These are phyloP conservation scores for Orthonyx spaldingii DNA, from an alignment of 2,113 vertebrate species.

Conservation along the genomic window DNA sequence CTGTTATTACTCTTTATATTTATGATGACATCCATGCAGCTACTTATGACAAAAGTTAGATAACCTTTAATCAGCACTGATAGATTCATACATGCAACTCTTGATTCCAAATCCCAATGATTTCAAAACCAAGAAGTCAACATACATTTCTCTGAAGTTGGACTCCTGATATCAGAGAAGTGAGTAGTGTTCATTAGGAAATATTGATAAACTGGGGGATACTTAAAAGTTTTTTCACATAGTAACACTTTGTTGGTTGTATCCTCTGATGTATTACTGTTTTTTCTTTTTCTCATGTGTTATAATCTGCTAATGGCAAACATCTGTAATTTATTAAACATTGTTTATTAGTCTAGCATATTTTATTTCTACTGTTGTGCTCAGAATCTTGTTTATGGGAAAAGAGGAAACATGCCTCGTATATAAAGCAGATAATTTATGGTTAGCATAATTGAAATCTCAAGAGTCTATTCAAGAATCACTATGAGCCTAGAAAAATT, in stretches of 20 bases:
- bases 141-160: not conserved
- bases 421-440: not conserved
- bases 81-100: not conserved
- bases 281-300: not conserved
- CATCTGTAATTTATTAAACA: not conserved
- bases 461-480: not conserved
- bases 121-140: not conserved
- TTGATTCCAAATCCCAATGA: not conserved
- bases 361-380: not conserved
- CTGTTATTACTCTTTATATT: not conserved
- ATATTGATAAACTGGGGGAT: not conserved
- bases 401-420: not conserved
- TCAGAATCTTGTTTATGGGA: not conserved
- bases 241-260: not conserved
- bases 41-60: not conserved
- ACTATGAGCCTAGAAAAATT: not conserved
- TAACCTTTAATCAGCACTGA: not conserved
- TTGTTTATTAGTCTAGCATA: not conserved
- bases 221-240: not conserved
- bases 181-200: not conserved
- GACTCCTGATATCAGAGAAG: not conserved
- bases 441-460: not conserved
- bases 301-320: not conserved
- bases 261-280: not conserved
- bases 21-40: not conserved